These are phyloP conservation scores for Acanthosoma haemorrhoidale DNA, from an alignment of 2,888 invertebrate genomes.

Conservation along the genomic window DNA sequence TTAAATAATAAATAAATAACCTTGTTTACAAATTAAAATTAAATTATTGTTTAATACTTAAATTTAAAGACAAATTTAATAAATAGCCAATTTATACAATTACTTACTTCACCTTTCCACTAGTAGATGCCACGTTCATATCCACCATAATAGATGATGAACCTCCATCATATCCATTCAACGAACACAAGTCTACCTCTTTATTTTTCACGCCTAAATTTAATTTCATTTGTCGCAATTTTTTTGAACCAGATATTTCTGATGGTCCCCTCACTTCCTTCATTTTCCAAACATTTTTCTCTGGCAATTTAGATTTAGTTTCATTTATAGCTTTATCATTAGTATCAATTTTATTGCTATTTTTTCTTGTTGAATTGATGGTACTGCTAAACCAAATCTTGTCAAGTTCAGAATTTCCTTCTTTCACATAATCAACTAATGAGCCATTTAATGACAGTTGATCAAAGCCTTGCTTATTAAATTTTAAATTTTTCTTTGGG, in stretches of 20 bases:
- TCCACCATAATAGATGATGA: neutral
- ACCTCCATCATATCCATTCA: constrained; percentile 25
- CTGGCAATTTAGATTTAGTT: neutral
- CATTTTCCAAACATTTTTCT: constrained; percentile 35
- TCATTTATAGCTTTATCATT: constrained; percentile 1
- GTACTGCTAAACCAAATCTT: constrained; percentile 25
- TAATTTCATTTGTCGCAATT: constrained; percentile 34
- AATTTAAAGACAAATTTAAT: neutral
- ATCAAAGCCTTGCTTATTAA: neutral
- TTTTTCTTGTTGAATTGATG: neutral
- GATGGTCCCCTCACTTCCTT: constrained; percentile 38
- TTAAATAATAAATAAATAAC: neutral
- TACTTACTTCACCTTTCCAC: neutral
- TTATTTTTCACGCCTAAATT: constrained; percentile 22
- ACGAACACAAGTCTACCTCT: constrained; percentile 14
- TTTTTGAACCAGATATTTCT: constrained; percentile 29
- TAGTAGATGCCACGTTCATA: neutral
- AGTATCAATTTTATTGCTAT: neutral
- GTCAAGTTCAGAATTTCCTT: constrained; percentile 13
- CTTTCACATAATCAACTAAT: constrained; percentile 21
- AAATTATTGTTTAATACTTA: too few relatives aligned
- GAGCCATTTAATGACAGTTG: constrained; percentile 18
- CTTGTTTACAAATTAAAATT: too few relatives aligned
- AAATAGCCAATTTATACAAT: neutral
- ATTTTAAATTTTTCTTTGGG: neutral